Evolutionary conservation across 2,888 invertebrate species (phyloP).

Genomic region (Trimorus sp.): DNA sequence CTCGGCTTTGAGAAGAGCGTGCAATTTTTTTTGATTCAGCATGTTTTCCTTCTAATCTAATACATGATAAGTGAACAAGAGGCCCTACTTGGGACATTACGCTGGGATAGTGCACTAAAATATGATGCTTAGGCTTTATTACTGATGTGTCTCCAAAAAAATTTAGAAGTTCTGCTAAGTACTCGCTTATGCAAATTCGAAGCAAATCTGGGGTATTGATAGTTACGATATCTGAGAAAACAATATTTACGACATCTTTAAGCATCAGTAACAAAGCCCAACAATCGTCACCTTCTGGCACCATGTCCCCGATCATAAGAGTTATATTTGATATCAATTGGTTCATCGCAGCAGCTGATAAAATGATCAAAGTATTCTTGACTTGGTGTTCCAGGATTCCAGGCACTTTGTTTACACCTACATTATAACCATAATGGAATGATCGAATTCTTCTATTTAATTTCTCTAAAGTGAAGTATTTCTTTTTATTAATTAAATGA

Average conservation of each 20-base stretch:
- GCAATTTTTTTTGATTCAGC: constrained; percentile 16
- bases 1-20: not conserved
- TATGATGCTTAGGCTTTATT: constrained; percentile 66
- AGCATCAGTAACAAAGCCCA: constrained; percentile 39
- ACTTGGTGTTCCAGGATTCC: constrained; percentile 35
- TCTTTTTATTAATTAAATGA: constrained; percentile 14
- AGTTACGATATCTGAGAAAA: constrained; percentile 25
- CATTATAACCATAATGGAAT: constrained; percentile 1
- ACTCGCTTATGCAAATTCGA: constrained; percentile 3
- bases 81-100: constrained; percentile 46
- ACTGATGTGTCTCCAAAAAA: too few species aligned
- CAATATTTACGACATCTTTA: constrained; percentile 19
- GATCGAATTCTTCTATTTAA: not conserved
- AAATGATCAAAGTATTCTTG: constrained; percentile 33
- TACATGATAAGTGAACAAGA: constrained; percentile 11
- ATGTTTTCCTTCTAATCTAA: constrained; percentile 29
- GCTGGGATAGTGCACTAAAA: constrained; percentile 58
- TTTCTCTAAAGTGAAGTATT: constrained; percentile 14
- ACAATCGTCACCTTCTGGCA: constrained; percentile 31
- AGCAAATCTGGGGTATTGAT: constrained; percentile 34
- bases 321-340: constrained; percentile 40
- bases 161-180: too few species aligned
- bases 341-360: constrained; percentile 53
- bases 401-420: constrained; percentile 39
- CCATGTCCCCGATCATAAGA: constrained; percentile 42